phyloP scores from a whole-genome alignment of 2,797 vertebrate species.

The Tangara arthus region DNA sequence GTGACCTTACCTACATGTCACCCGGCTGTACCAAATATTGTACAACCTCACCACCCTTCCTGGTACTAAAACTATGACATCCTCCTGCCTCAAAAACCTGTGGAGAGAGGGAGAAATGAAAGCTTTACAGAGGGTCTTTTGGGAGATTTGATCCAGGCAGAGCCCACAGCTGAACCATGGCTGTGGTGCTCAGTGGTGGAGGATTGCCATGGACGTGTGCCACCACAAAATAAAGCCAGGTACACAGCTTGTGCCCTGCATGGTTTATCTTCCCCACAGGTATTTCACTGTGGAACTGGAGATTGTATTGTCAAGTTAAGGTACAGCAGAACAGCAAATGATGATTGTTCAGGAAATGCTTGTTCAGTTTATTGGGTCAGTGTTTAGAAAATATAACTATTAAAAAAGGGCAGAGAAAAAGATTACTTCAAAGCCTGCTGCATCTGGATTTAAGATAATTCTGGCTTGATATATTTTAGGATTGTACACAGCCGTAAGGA shows the following conservation, averaged over 20 bases:
- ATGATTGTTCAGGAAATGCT: not conserved
- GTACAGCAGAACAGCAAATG: not conserved
- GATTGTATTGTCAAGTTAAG: not conserved
- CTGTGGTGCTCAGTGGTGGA: not conserved
- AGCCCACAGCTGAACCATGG: not conserved
- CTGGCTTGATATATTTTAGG: not conserved
- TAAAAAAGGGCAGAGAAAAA: not conserved
- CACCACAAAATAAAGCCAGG: too few species aligned
- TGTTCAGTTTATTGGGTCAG: not conserved
- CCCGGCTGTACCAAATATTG: not conserved
- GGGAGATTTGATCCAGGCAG: not conserved
- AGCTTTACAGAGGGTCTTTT: not conserved
- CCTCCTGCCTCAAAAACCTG: not conserved
- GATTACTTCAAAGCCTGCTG: not conserved
- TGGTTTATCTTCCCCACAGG: not conserved
- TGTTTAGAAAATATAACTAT: not conserved
- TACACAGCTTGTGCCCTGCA: fast-evolving
- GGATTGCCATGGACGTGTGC: fast-evolving
- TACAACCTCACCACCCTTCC: not conserved
- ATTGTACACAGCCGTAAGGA: not conserved
- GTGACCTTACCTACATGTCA: not conserved
- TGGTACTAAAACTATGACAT: not conserved
- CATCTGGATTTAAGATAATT: not conserved
- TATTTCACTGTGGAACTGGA: not conserved
- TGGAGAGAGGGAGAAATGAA: not conserved